phyloP scores from a whole-genome alignment of 2,888 invertebrate species.

The Agriopis leucophaearia region DNA sequence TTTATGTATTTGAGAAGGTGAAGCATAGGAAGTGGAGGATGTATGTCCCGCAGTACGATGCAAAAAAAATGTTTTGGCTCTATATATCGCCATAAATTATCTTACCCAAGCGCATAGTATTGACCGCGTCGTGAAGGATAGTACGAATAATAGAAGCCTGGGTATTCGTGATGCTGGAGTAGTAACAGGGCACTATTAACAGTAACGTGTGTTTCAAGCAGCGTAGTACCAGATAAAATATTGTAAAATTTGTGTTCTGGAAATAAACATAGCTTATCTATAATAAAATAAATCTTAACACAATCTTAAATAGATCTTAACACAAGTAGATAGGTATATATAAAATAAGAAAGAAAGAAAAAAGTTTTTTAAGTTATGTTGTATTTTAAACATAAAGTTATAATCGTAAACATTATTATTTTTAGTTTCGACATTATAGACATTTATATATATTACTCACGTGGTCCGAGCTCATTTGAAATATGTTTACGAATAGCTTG shows the following conservation, averaged over 20 bases:
- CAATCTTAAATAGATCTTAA: too few relatives aligned
- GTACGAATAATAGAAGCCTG: conserved; percentile 65
- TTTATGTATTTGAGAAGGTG: too few relatives aligned
- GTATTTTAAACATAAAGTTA: too few relatives aligned
- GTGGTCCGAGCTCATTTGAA: conserved; percentile 52
- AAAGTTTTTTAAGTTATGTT: too few relatives aligned
- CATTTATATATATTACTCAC: conserved; percentile 12
- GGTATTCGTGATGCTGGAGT: conserved; percentile 62
- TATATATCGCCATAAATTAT: not conserved
- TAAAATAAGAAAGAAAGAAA: not conserved
- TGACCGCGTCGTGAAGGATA: conserved; percentile 70
- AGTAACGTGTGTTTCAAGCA: conserved; percentile 64
- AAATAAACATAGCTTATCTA: too few relatives aligned
- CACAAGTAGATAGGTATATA: not conserved
- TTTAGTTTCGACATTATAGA: too few relatives aligned
- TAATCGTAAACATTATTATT: too few relatives aligned
- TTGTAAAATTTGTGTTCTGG: conserved; percentile 28
- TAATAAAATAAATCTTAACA: too few relatives aligned
- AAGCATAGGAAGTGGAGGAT: too few relatives aligned
- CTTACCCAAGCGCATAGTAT: conserved; percentile 61
- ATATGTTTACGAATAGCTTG: conserved; percentile 59
- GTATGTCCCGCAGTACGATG: too few relatives aligned
- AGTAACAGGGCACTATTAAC: conserved; percentile 70
- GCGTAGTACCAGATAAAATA: conserved; percentile 55
- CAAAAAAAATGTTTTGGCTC: too few relatives aligned